These are phyloP conservation scores for Sphenopsis melanotis DNA, from an alignment of 2,797 vertebrate genomes.

Conservation along the genomic window DNA sequence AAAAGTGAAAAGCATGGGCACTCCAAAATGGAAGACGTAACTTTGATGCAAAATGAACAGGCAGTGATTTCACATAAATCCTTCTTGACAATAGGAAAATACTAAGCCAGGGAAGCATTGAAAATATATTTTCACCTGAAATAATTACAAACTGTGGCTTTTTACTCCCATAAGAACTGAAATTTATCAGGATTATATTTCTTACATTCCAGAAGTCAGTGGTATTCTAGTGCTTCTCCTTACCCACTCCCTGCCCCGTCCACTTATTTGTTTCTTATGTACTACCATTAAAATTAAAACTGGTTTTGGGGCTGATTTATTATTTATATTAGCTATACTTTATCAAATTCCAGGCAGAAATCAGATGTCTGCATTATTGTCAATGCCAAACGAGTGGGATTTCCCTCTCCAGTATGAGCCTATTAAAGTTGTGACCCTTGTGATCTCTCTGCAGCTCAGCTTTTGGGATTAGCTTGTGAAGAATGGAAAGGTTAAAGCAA, in stretches of 20 bases:
- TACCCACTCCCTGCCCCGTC: rapidly evolving
- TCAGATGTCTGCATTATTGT: not conserved
- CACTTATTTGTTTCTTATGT: not conserved
- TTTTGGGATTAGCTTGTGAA: not conserved
- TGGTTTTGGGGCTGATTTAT: not conserved
- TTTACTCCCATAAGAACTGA: not conserved
- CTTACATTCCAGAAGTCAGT: not conserved
- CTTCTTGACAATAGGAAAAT: not conserved
- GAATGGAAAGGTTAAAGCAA: not conserved
- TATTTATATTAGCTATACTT: not conserved
- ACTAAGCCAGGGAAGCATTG: not conserved
- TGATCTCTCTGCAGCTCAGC: not conserved
- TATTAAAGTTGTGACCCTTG: not conserved
- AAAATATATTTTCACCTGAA: not conserved
- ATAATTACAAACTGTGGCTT: not conserved
- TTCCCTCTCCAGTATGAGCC: not conserved
- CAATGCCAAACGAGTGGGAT: not conserved
- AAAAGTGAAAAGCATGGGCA: not conserved
- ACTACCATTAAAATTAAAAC: not conserved
- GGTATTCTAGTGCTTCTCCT: not conserved
- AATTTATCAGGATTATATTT: not conserved
- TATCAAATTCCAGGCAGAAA: not conserved
- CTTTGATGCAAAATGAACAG: not conserved
- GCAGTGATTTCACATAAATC: not conserved
- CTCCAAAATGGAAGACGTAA: not conserved